Conservation (phyloP, 2,797 vertebrate species). For the Capromys pilorides region DNA sequence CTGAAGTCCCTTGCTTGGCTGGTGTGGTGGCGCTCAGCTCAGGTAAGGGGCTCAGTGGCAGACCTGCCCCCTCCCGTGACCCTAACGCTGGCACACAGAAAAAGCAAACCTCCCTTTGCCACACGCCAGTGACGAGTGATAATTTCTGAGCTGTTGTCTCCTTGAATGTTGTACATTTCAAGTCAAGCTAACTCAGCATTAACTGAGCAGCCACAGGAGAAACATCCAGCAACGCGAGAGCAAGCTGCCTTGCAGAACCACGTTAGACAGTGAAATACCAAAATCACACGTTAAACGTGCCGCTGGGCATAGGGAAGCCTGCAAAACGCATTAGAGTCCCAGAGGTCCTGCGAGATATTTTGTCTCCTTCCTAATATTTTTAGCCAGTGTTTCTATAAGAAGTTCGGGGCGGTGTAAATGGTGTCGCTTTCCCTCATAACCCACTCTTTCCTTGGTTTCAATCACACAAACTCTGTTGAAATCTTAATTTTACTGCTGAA, state of each 20-base stretch:
- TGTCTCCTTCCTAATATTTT: slow-evolving; percentile 57
- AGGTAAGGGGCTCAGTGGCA: neutral
- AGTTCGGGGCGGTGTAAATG: neutral
- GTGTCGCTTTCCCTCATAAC: slow-evolving; percentile 42
- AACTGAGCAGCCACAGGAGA: slow-evolving; percentile 1
- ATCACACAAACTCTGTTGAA: slow-evolving; percentile 52
- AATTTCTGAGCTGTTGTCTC: slow-evolving; percentile 21
- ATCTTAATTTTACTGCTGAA: slow-evolving; percentile 38
- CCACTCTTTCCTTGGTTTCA: slow-evolving; percentile 49
- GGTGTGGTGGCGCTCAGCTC: neutral
- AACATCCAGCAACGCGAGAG: neutral
- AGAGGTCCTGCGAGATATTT: slow-evolving; percentile 28
- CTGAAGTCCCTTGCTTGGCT: neutral
- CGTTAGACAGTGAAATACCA: slow-evolving; percentile 36
- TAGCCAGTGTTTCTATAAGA: slow-evolving; percentile 49
- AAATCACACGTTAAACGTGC: slow-evolving; percentile 39
- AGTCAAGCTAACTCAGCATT: slow-evolving; percentile 23
- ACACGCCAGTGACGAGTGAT: neutral
- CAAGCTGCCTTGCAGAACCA: neutral
- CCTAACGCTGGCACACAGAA: neutral
- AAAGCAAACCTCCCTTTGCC: neutral
- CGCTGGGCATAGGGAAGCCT: slow-evolving; percentile 15
- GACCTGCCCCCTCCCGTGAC: neutral
- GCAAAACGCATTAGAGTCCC: slow-evolving; percentile 71
- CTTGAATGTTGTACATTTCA: slow-evolving; percentile 47